A percentile compares a stretch with the other conserved stretches of the same genome.
Evolutionary conservation across 2,113 vertebrate species (phyloP).

Genomic region (Pagrus major): DNA sequence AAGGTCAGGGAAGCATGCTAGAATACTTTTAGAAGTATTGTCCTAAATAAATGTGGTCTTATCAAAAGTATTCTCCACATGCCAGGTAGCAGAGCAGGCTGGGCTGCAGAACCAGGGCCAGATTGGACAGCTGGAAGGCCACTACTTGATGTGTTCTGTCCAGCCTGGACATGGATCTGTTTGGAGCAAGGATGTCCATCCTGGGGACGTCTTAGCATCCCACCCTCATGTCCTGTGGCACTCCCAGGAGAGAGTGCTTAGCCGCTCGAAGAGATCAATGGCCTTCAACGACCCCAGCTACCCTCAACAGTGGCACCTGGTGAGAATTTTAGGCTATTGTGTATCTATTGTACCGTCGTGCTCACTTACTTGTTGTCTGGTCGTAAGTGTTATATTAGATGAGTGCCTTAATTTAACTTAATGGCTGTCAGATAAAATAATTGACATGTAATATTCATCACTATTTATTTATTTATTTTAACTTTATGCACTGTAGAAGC

Average conservation of each 20-base stretch:
- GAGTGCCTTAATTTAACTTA: neutral
- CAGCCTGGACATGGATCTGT: slow-evolving; percentile 23
- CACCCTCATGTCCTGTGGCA: slow-evolving; percentile 92
- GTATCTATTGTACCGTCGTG: neutral
- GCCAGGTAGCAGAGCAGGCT: slow-evolving; percentile 85
- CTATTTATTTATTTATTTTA: neutral
- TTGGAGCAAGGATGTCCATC: slow-evolving; percentile 59
- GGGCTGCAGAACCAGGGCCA: slow-evolving; percentile 92
- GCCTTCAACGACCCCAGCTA: slow-evolving; percentile 96
- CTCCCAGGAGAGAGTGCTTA: slow-evolving; percentile 90
- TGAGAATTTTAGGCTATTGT: slow-evolving; percentile 77
- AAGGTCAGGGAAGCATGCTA: neutral
- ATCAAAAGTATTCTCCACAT: neutral
- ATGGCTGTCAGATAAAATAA: neutral
- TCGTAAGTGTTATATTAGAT: neutral
- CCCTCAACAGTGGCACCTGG: slow-evolving; percentile 96
- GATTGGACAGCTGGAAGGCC: slow-evolving; percentile 92
- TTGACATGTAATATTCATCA: neutral
- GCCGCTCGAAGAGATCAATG: slow-evolving; percentile 91
- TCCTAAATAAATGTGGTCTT: slow-evolving; percentile 1
- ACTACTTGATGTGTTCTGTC: slow-evolving; percentile 89
- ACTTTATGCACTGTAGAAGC: neutral
- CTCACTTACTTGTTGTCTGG: neutral
- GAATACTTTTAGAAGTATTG: neutral
- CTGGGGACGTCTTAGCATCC: slow-evolving; percentile 81